Evolutionary conservation across 2,888 invertebrate genomes (phyloP), one percentile per base, ranked within the genome.

Genomic region (Nemurella pictetii): DNA sequence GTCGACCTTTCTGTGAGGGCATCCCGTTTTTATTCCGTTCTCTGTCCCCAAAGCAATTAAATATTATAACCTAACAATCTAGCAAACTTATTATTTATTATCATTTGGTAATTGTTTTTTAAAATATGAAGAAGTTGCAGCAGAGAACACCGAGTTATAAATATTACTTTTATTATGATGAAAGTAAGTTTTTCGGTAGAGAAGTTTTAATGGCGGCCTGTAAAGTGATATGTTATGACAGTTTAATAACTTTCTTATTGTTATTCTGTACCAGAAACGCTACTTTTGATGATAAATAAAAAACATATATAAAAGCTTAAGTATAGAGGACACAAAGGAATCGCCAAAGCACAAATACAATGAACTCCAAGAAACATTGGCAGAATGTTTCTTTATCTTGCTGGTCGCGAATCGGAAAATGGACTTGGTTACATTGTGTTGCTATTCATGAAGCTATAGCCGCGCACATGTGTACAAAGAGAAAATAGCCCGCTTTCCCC

Each of bases 161-260:
- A 55, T 55, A 55, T 55, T 55, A 55, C 9, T 55, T 55, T 55
- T 55, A 55, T 20, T 55, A 20, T 55, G 55, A 55, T 27, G 75
- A 4, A 75, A 75, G 28, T 28, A 75, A 75, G 28, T 26, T 75
- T 75, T 55, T 75, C 26, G 26, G 26, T 5, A 26, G 75, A 75
- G 75, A 27, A 75, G 75, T 27, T 75, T 75, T 75, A 75, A 75
- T 75, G 75, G 75, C 28, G 15, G 75, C 25, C 75, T 9, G 27
- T 75, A 75, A 75, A 75, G 26, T 75, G 75, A 75, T 75, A 75
- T 75, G 75, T 75, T 75, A 75, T 27, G 75, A 75, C 75, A 75
- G 9, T 27, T 75, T 75, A 75, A 75, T 75, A 25, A n/a, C 75
- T 75, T 75, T 75, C 75, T 26, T 75, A 75, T 75, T 75, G 75